These are phyloP conservation scores for Percopsis omiscomaycus DNA, from an alignment of 2,797 vertebrate species.

Conservation along the genomic window DNA sequence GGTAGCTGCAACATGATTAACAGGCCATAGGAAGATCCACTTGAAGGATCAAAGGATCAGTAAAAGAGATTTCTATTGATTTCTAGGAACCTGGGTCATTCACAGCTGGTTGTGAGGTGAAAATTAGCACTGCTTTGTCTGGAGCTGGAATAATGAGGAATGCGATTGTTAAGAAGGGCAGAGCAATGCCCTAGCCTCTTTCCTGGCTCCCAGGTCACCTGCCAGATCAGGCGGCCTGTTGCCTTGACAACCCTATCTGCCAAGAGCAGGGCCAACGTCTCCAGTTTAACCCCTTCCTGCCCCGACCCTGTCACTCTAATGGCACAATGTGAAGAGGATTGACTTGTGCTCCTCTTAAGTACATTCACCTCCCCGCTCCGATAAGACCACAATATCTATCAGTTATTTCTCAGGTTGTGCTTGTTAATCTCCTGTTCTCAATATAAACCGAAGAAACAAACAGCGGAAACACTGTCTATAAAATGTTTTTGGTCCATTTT, in stretches of 20 bases:
- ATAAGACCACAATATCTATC: background rate
- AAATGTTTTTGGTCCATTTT: too few species aligned
- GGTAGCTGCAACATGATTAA: background rate
- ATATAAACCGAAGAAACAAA: background rate
- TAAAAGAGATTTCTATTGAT: constrained; percentile 7
- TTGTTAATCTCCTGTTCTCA: background rate
- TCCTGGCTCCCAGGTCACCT: constrained; percentile 92
- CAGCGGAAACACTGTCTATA: background rate
- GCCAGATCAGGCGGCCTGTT: constrained; percentile 92
- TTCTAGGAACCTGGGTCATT: background rate
- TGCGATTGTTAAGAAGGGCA: constrained; percentile 52
- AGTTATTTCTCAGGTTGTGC: background rate
- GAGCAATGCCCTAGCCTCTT: constrained; percentile 70
- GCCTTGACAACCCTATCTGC: constrained; percentile 92
- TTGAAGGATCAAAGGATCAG: background rate
- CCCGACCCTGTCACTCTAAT: constrained; percentile 7
- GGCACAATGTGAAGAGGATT: background rate
- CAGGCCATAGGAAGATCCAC: background rate
- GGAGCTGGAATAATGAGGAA: constrained; percentile 41
- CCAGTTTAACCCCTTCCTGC: constrained; percentile 83
- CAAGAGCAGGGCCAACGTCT: constrained; percentile 85
- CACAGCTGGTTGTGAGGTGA: constrained; percentile 58
- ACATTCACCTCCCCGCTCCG: background rate
- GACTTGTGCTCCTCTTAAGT: background rate
- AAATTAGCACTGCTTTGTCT: constrained; percentile 65